Conservation (phyloP, 2,797 vertebrate genomes). For the Erethizon dorsatum region DNA sequence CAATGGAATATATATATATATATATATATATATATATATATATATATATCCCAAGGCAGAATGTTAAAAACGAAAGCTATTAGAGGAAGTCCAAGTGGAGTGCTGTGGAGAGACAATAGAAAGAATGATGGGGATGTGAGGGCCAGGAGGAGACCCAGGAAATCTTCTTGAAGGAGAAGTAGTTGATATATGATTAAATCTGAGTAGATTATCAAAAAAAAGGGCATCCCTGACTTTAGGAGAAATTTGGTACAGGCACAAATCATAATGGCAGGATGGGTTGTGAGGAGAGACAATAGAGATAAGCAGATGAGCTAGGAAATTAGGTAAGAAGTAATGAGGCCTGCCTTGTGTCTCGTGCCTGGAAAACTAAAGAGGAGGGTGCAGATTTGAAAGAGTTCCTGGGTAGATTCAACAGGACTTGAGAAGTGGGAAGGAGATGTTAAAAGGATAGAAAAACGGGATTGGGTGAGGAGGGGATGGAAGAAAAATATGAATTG, state of each 20-base stretch:
- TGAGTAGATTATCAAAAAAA: constrained; percentile 11
- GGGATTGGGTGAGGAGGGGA: neutral
- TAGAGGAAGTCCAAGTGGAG: constrained; percentile 26
- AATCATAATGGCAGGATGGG: neutral
- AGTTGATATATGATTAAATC: neutral
- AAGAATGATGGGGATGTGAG: neutral
- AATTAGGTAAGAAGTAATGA: neutral
- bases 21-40: constrained; percentile 11
- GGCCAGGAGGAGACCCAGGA: neutral
- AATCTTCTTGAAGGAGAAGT: constrained; percentile 23
- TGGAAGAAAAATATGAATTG: constrained; percentile 33
- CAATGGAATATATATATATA: neutral
- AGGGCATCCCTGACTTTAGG: neutral
- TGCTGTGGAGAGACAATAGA: neutral
- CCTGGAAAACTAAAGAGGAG: neutral
- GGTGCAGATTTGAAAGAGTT: neutral
- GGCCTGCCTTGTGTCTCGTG: neutral
- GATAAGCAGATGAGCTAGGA: constrained; percentile 9
- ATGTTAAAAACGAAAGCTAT: constrained; percentile 49
- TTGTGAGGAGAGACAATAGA: neutral
- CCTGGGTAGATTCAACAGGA: neutral
- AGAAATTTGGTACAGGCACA: neutral
- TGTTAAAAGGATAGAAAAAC: neutral
- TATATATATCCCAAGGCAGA: neutral
- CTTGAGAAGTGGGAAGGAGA: neutral